These are phyloP conservation scores for Saturnia pavonia DNA, from an alignment of 2,888 invertebrate genomes.

Conservation along the genomic window DNA sequence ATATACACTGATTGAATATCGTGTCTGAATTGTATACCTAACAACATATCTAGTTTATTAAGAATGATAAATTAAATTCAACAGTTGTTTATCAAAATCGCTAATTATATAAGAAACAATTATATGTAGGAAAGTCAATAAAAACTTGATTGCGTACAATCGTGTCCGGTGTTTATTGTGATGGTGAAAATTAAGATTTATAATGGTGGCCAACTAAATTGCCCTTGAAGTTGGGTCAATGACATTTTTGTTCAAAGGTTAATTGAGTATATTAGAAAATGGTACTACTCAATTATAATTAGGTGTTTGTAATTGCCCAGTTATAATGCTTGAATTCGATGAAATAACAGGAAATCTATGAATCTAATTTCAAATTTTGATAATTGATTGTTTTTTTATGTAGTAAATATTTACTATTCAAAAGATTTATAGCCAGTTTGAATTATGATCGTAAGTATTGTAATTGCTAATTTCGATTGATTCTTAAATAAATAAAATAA, in stretches of 20 bases:
- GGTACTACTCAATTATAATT: slow-evolving; percentile 20
- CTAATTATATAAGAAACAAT: slow-evolving; percentile 43
- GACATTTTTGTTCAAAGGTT: slow-evolving; percentile 26
- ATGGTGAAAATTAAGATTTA: slow-evolving; percentile 7
- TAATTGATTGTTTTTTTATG: background rate
- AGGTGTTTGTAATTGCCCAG: background rate
- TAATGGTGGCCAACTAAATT: slow-evolving; percentile 29
- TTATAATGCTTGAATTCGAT: slow-evolving; percentile 2
- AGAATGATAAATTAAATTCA: no score
- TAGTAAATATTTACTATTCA: background rate
- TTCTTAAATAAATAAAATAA: background rate
- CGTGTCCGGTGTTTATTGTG: no score
- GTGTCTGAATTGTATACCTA: no score
- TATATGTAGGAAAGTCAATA: slow-evolving; percentile 44
- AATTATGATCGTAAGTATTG: background rate
- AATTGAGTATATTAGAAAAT: slow-evolving; percentile 27
- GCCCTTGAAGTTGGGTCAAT: slow-evolving; percentile 31
- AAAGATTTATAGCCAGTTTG: background rate
- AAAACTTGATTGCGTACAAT: slow-evolving; percentile 38
- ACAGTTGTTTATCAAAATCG: slow-evolving; percentile 32
- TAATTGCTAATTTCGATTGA: background rate
- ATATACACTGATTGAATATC: no score
- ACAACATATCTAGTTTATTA: no score
- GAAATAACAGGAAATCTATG: background rate
- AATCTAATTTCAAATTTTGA: background rate